Conservation (phyloP, 2,113 vertebrate species). For the Rhodinocichla rosea region DNA sequence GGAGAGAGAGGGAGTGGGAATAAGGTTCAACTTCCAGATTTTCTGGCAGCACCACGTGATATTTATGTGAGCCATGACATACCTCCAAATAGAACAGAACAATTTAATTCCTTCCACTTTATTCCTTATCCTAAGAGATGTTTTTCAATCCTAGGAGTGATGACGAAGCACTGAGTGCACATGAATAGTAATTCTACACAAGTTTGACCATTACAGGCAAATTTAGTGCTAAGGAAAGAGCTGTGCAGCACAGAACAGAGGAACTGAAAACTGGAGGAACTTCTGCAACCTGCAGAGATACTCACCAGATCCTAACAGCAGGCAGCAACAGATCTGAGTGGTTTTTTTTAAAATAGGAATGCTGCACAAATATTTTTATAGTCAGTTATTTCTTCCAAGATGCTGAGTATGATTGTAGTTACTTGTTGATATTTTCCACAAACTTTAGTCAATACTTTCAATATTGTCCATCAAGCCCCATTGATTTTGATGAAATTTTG, state of each 20-base stretch:
- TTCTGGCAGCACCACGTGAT: neutral
- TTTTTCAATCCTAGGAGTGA: neutral
- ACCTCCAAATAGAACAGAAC: neutral
- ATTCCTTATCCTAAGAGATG: neutral
- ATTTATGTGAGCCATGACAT: neutral
- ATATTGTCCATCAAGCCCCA: neutral
- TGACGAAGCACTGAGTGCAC: neutral
- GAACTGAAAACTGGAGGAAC: neutral
- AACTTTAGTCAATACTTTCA: neutral
- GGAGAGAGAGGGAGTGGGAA: neutral
- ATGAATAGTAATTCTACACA: neutral
- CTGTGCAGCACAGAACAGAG: neutral
- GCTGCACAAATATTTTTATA: neutral
- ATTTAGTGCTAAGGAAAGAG: neutral
- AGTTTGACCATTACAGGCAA: neutral
- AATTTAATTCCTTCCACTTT: neutral
- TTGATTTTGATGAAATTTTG: neutral
- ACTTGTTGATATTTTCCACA: neutral
- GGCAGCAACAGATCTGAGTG: neutral
- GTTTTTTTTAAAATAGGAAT: neutral
- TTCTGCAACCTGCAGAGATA: neutral
- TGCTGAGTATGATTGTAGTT: neutral
- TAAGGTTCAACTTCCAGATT: neutral
- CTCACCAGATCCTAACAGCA: neutral
- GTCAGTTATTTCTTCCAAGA: neutral